Base-by-base conservation (phyloP, 2,113 vertebrate species). In the Peromyscus californicus region DNA sequence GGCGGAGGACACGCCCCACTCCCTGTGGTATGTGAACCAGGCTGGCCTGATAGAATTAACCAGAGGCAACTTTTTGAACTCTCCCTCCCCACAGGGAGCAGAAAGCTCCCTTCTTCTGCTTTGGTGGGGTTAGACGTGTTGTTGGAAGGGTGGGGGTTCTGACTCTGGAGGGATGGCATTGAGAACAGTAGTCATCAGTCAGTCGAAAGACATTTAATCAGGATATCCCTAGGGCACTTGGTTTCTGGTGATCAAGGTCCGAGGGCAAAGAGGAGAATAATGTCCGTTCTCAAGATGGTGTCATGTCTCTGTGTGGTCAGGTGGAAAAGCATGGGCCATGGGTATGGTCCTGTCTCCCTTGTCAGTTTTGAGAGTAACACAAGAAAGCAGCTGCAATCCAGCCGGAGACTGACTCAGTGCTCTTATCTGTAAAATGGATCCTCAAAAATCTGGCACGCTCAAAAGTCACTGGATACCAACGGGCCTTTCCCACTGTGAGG, bases 391-490 rank as follows among this genome's bases (percentile, higher is more conserved):
- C 51, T 22, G 42, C 9, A 15, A 26, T 15, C 57, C 22, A 33
- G 86, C 63, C 24, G n/a, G 9, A 42, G 51, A n/a, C 33, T 6
- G 85, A 74, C 94, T 97, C 86, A 22, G 0, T 33, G 45, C 48
- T 94, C 54, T 91, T 42, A 72, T 91, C 94, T 97, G 93, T 61
- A 86, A 93, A 96, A 89, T 86, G 92, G 74, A 57, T 31, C 21
- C 57, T 67, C 70, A 13, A 76, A 92, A 91, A 26, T 4, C 59
- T 15, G 22, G 5, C 22, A 0, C 39, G 8, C 61, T 31, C 59
- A 54, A 74, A 69, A 51, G 45, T 5, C 61, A 31, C 12, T 31
- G 48, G 78, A 42, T 69, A 17, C 80, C 70, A n/a, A 72, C 17
- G 22, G 91, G 15, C 4, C 6, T 57, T 83, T 65, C 75, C 69